Base-by-base conservation (phyloP, 2,888 invertebrate genomes). In the Agrochola litura region DNA sequence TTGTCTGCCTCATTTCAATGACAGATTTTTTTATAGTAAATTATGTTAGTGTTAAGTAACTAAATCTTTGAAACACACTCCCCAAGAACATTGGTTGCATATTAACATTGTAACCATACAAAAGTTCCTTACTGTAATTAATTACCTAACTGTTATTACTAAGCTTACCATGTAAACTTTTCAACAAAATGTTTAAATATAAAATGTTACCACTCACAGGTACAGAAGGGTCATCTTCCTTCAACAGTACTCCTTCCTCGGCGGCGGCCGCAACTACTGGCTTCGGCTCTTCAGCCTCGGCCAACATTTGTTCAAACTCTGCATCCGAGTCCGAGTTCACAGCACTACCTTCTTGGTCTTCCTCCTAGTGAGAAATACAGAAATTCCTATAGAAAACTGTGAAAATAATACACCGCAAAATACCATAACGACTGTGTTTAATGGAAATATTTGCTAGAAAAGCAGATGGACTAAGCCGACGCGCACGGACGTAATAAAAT, bases 251-350 rank as follows among this genome's bases (percentile, higher is more conserved):
- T 1, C 69, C 77, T 9, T 92, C 93, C 2, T 94, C 94, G 0
- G 92, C 73, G 0, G 88, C 78, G 16, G 88, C 83, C n/a, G 91
- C 89, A 16, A 91, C 84, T 22, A 91, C 87, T 0, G 97, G 96
- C 83, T 97, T 97, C 19, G 97, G 97, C 86, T 99, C 98, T 85
- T 99, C 99, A 0, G 99, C 98, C 91, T 99, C 99, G 71, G 99
- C 98, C 73, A 99, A 94, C 98, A 99, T 99, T 91, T 99, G 99
- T 91, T 99, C 99, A 94, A 99, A 99, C 94, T 99, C 99, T 78
- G 99, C 98, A 94, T 99, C 99, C 0, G 99, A 99, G 94, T 99
- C 99, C 49, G 99, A 97, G 89, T 99, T 99, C 0, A 98, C 98
- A 8, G 97, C 98, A 73, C 97, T 98, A 22, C 97, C 97, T 89